Evolutionary conservation across 2,113 vertebrate genomes (phyloP).

Genomic region (Pipa parva): DNA sequence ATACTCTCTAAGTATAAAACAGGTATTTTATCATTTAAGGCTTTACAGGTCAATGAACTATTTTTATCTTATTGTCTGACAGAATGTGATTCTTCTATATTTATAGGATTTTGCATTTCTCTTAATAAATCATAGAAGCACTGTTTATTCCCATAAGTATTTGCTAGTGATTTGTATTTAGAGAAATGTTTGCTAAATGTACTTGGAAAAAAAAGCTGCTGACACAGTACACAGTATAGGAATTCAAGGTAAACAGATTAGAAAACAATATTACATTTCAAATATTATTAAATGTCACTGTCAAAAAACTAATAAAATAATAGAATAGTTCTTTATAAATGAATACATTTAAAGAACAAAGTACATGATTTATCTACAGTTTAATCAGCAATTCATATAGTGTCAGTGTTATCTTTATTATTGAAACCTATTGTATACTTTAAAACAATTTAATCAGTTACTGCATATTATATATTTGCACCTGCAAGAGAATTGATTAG

Average conservation of each 20-base stretch:
- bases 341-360: no score
- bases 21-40: conserved; percentile 11
- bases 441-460: no score
- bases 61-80: conserved; percentile 18
- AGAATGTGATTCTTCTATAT: neutral
- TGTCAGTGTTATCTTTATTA: no score
- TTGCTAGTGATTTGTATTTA: conserved; percentile 1
- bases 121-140: conserved; percentile 11
- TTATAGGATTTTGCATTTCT: conserved; percentile 8
- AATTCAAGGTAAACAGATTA: conserved; percentile 7
- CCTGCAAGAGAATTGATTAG: no score
- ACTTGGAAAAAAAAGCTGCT: conserved; percentile 15
- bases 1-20: neutral
- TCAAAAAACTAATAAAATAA: neutral
- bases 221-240: neutral
- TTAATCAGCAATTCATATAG: no score
- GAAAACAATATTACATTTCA: neutral
- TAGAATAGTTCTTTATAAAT: neutral
- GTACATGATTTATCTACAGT: no score
- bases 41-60: conserved; percentile 13
- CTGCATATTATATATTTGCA: no score
- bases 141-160: conserved; percentile 8
- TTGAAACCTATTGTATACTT: no score
- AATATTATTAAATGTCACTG: conserved; percentile 8
- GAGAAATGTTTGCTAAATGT: conserved; percentile 21